A percentile compares a stretch with the other conserved stretches of the same genome.
Conservation (phyloP, 2,888 invertebrate genomes). For the Dastarcus helophoroides region DNA sequence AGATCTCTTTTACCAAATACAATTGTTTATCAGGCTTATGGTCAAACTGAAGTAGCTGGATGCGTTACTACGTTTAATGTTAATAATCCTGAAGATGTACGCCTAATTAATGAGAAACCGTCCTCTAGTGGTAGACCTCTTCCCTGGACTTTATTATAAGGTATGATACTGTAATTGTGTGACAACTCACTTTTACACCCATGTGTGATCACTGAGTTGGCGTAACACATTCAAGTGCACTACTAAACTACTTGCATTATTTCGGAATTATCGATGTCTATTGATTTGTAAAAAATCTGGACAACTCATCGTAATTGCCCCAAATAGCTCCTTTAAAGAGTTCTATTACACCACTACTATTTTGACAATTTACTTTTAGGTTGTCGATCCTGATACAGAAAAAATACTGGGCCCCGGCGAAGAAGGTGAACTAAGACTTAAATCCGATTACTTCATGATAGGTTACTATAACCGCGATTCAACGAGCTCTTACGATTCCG, state of each 20-base stretch:
- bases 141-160: background rate
- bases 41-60: background rate
- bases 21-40: background rate
- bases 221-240: too few relatives aligned
- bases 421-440: conserved; percentile 42
- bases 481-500: conserved; percentile 31
- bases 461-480: conserved; percentile 40
- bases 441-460: conserved; percentile 28
- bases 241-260: too few relatives aligned
- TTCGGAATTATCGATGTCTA: too few relatives aligned
- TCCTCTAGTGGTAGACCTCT: background rate
- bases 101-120: background rate
- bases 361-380: conserved; percentile 29
- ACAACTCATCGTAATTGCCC: too few relatives aligned
- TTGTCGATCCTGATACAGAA: conserved; percentile 35
- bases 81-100: background rate
- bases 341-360: too few relatives aligned
- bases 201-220: too few relatives aligned
- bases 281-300: too few relatives aligned
- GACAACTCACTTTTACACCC: too few relatives aligned
- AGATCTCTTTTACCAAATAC: background rate
- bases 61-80: conserved; percentile 1
- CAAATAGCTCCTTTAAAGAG: too few relatives aligned
- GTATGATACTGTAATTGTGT: too few relatives aligned
- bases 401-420: conserved; percentile 37